Conservation (phyloP, 2,888 invertebrate genomes). For the Hemicrepidius hirtus region DNA sequence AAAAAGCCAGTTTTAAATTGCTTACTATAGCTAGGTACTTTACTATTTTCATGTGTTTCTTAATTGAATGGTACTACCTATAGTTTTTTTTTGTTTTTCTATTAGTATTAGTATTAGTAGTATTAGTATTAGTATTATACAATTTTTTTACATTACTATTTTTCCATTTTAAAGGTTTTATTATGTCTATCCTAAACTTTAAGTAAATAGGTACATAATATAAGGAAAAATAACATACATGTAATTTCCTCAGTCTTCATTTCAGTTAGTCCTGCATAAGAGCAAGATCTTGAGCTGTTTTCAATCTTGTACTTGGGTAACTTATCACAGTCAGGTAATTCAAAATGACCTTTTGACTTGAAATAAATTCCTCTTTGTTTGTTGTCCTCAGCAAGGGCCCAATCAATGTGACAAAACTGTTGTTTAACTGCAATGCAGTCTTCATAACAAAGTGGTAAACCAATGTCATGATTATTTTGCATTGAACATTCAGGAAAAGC, state of each 20-base stretch:
- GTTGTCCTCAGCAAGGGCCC: conserved; percentile 92
- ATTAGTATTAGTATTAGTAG: too few species aligned
- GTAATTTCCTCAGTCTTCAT: conserved; percentile 88
- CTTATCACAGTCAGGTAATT: conserved; percentile 89
- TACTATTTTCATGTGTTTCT: too few species aligned
- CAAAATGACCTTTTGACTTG: conserved; percentile 89
- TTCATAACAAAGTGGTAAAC: conserved; percentile 91
- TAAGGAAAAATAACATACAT: conserved; percentile 80
- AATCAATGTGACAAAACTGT: conserved; percentile 94
- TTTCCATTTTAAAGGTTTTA: too few species aligned
- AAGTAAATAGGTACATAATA: too few species aligned
- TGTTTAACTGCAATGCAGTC: conserved; percentile 94
- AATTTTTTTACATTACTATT: too few species aligned
- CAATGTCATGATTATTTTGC: conserved; percentile 77
- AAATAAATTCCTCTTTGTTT: conserved; percentile 86
- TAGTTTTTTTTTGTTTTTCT: too few species aligned
- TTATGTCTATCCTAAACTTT: too few species aligned
- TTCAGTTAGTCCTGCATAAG: conserved; percentile 89
- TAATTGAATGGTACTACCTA: too few species aligned
- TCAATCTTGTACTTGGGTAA: conserved; percentile 83
- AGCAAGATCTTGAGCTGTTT: conserved; percentile 81
- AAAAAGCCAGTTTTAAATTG: too few species aligned
- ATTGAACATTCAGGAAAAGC: conserved; percentile 87
- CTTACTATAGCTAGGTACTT: too few species aligned
- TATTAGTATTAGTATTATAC: too few species aligned